Conservation (phyloP, 2,113 vertebrate genomes). For the Brevimyrus niger region DNA sequence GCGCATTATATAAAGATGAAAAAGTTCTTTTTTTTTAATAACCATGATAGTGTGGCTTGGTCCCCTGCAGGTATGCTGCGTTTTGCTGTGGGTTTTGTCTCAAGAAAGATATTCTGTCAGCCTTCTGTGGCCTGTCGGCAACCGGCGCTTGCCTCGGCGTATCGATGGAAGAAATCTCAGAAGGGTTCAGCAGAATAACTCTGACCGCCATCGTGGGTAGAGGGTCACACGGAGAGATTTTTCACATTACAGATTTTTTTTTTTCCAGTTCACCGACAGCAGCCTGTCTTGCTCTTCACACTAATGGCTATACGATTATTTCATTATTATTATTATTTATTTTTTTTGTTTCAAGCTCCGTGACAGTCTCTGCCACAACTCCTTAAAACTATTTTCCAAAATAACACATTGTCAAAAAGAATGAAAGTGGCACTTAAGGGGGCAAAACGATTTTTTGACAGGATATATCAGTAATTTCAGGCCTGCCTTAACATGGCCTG, state of each 20-base stretch:
- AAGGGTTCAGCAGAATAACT: background rate
- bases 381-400: background rate
- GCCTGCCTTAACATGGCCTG: background rate
- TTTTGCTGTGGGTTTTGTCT: background rate
- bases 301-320: background rate
- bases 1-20: background rate
- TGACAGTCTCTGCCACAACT: background rate
- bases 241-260: constrained; percentile 29
- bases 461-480: background rate
- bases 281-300: constrained; percentile 3
- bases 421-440: background rate
- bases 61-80: background rate
- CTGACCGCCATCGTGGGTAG: constrained; percentile 15
- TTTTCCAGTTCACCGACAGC: constrained; percentile 6
- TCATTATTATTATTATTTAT: background rate
- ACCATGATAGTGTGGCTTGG: background rate
- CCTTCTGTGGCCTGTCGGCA: background rate
- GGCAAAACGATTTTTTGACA: background rate
- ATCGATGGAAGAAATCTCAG: constrained; percentile 4
- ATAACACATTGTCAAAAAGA: background rate
- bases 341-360: background rate
- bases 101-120: background rate
- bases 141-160: background rate
- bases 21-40: background rate
- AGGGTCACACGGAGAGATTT: constrained; percentile 28